phyloP scores from a whole-genome alignment of 1,140 invertebrate species.

The Drosophila seguyi region DNA sequence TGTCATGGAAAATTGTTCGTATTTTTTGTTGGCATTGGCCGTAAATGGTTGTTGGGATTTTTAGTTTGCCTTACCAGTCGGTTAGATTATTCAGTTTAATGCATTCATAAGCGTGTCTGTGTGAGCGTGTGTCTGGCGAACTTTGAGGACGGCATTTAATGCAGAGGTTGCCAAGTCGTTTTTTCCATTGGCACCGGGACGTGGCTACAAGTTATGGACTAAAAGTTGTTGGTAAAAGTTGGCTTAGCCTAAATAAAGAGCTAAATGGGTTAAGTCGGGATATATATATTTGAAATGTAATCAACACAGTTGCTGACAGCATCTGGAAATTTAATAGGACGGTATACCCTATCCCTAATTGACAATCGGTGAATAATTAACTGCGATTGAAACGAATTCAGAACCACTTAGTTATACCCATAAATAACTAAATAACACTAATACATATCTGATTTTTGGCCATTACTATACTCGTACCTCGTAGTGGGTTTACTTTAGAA shows the following conservation, averaged over 20 bases:
- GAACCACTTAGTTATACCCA: background rate
- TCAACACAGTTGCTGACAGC: constrained; percentile 24
- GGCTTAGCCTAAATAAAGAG: constrained; percentile 35
- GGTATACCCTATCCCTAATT: constrained; percentile 14
- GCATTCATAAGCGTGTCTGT: constrained; percentile 19
- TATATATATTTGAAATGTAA: constrained; percentile 34
- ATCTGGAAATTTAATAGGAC: constrained; percentile 1
- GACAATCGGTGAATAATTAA: constrained; percentile 30
- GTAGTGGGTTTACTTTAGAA: background rate
- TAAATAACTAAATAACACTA: background rate
- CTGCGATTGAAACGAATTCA: background rate
- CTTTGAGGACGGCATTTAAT: constrained; percentile 59
- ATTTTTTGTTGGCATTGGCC: constrained; percentile 51
- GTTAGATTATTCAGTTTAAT: constrained; percentile 50
- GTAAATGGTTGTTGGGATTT: constrained; percentile 64
- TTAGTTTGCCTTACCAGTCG: constrained; percentile 45
- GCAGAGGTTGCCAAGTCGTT: constrained; percentile 70
- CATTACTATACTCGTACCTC: background rate
- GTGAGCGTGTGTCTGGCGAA: constrained; percentile 2
- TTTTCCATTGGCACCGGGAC: constrained; percentile 45
- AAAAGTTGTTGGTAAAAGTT: constrained; percentile 34
- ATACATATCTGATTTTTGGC: background rate
- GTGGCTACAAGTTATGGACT: constrained; percentile 47
- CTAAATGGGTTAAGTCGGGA: constrained; percentile 25
- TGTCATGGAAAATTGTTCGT: constrained; percentile 75